A percentile compares a stretch with the other conserved stretches of the same genome.
Conservation (phyloP, 1,140 invertebrate species). For the Drosophila aff. region DNA sequence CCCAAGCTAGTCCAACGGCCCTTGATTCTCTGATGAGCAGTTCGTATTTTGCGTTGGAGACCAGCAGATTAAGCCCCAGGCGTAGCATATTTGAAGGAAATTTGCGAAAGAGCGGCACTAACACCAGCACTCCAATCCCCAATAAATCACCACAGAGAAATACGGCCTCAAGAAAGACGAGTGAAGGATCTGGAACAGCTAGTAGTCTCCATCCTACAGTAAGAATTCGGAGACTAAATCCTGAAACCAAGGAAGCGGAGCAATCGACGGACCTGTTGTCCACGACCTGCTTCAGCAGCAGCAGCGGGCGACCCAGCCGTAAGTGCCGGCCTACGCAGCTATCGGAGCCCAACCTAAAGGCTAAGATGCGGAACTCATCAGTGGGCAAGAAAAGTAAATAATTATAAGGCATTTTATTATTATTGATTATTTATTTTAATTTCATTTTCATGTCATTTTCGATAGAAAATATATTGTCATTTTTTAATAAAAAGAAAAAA, state of each 20-base stretch:
- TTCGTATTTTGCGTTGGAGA: neutral
- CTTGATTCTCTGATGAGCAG: too few relatives aligned
- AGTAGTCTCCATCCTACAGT: neutral
- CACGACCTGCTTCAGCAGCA: neutral
- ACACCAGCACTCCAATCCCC: constrained; percentile 19
- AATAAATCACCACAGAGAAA: neutral
- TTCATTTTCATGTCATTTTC: neutral
- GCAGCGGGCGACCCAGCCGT: constrained; percentile 28
- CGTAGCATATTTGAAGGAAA: neutral
- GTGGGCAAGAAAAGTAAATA: neutral
- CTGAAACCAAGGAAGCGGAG: neutral
- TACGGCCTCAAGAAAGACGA: neutral
- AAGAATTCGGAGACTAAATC: neutral
- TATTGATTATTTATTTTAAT: constrained; percentile 5
- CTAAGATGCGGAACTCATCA: constrained; percentile 49
- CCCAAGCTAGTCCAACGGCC: neutral
- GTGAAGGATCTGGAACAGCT: neutral
- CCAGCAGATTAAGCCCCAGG: neutral
- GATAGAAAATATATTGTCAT: neutral
- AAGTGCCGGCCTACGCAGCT: constrained; percentile 51
- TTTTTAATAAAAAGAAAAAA: neutral
- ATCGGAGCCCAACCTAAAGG: constrained; percentile 27
- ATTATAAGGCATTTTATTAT: neutral
- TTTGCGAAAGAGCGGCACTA: neutral
- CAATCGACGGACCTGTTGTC: neutral